phyloP scores from a whole-genome alignment of 2,797 vertebrate genomes.

The Atherinosoma microstoma region DNA sequence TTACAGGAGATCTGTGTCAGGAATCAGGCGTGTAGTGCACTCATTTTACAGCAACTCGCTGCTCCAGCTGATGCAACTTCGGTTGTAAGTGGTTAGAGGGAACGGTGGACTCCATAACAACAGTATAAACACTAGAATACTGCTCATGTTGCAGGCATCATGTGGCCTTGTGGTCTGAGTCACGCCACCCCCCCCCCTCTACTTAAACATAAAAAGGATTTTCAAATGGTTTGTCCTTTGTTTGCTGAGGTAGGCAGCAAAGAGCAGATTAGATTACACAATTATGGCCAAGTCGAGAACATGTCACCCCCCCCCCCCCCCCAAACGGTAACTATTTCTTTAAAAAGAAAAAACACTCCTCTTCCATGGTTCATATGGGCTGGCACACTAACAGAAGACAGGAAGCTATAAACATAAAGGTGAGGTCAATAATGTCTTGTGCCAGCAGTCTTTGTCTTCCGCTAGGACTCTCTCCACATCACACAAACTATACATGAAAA shows the following conservation, averaged over 20 bases:
- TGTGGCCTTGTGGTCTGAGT: slow-evolving; percentile 2
- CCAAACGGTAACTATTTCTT: slow-evolving; percentile 22
- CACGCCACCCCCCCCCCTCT: slow-evolving; percentile 7
- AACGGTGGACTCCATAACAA: slow-evolving; percentile 1
- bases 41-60: slow-evolving; percentile 21
- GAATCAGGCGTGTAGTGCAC: slow-evolving; percentile 16
- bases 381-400: slow-evolving; percentile 50
- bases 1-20: slow-evolving; percentile 11
- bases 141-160: too few species aligned
- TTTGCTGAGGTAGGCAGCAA: slow-evolving; percentile 63
- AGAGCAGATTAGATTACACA: slow-evolving; percentile 35
- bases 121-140: too few species aligned
- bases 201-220: neutral
- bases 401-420: slow-evolving; percentile 57
- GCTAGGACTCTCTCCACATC: slow-evolving; percentile 49
- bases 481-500: slow-evolving; percentile 69
- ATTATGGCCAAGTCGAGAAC: slow-evolving; percentile 2
- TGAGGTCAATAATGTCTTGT: slow-evolving; percentile 44
- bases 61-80: slow-evolving; percentile 18
- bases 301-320: slow-evolving; percentile 33
- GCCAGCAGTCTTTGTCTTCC: slow-evolving; percentile 49
- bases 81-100: slow-evolving; percentile 10
- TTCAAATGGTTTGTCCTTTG: slow-evolving; percentile 22
- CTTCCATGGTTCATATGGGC: slow-evolving; percentile 55
- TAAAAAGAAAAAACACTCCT: slow-evolving; percentile 66